phyloP scores from a whole-genome alignment of 2,888 invertebrate species.

The Cantharis lateralis region DNA sequence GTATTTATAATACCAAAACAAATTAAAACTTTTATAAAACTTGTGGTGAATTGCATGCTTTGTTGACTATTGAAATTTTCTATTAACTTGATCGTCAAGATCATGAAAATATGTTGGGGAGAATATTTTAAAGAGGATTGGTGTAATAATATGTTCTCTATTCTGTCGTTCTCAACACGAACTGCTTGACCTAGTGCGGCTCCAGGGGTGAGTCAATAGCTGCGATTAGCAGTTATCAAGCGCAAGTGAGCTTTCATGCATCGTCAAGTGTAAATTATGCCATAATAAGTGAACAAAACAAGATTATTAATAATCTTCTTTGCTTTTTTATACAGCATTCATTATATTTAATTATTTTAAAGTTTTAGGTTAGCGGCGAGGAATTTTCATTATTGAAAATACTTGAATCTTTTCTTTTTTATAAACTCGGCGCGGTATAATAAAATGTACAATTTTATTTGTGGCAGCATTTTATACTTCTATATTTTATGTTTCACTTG shows the following conservation, averaged over 20 bases:
- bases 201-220: constrained; percentile 16
- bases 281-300: constrained; percentile 11
- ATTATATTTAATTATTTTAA: not conserved
- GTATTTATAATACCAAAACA: not conserved
- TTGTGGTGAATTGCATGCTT: not conserved
- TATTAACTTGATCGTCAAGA: constrained; percentile 5
- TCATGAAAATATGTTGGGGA: constrained; percentile 8
- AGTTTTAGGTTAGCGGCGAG: not conserved
- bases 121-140: constrained; percentile 8
- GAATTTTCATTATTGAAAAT: not conserved
- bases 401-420: not conserved
- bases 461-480: not conserved
- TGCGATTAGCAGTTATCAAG: constrained; percentile 21
- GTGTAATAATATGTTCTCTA: not conserved
- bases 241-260: constrained; percentile 14
- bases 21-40: not conserved
- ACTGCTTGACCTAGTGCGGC: constrained; percentile 12
- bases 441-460: not conserved
- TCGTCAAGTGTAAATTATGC: constrained; percentile 15
- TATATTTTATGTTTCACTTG: not conserved
- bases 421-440: not conserved
- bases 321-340: not conserved
- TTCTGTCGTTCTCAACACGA: constrained; percentile 13
- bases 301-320: not conserved
- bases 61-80: constrained; percentile 5